These are phyloP conservation scores for Microcebus ravelobensis DNA, from an alignment of 2,113 vertebrate genomes.

Conservation along the genomic window DNA sequence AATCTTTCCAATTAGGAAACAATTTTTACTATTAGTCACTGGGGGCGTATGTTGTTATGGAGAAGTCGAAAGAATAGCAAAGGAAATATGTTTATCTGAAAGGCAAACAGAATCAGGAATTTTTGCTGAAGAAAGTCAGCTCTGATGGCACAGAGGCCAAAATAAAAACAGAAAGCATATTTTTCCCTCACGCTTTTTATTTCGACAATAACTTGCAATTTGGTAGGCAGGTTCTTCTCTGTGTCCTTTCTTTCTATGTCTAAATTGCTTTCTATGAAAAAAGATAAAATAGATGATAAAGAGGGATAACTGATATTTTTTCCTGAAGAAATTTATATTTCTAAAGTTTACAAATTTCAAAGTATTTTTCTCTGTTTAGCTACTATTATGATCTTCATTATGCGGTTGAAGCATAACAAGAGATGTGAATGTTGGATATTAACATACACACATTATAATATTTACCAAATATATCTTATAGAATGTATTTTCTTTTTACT, in stretches of 20 bases:
- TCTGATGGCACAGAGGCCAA: background rate
- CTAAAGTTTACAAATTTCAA: background rate
- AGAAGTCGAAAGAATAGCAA: background rate
- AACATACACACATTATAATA: background rate
- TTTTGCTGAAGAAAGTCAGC: constrained; percentile 9
- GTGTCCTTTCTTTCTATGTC: background rate
- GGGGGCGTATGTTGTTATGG: background rate
- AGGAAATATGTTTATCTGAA: background rate
- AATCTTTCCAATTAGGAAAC: background rate
- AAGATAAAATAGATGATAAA: background rate
- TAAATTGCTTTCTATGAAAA: background rate
- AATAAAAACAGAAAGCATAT: background rate
- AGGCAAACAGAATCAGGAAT: background rate
- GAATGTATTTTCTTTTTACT: background rate
- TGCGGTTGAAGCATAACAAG: background rate
- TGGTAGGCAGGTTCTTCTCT: background rate
- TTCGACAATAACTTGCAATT: background rate
- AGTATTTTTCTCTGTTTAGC: background rate
- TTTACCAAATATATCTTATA: background rate
- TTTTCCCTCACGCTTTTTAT: background rate
- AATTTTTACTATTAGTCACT: background rate
- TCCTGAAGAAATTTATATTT: background rate
- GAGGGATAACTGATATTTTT: background rate
- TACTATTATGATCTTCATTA: background rate
- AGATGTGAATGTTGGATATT: background rate